phyloP scores from a whole-genome alignment of 30 jellyfish, hydroid and myxozoan species.

The Hydractinia echinata region DNA sequence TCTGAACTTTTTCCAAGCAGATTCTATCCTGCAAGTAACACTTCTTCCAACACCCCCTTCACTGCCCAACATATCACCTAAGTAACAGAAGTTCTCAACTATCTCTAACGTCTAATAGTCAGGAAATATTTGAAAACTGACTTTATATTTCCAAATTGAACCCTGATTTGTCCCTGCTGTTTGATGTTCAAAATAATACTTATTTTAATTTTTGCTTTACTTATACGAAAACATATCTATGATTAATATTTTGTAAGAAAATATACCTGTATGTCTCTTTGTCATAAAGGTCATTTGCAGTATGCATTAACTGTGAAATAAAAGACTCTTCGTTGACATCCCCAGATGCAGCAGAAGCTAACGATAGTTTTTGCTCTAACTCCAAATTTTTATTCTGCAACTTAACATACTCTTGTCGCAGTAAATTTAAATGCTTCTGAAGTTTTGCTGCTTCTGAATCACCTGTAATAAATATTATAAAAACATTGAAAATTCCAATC shows the following conservation, averaged over 20 bases:
- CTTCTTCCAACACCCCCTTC: too few species aligned
- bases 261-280: slow-evolving; percentile 71
- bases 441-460: slow-evolving; percentile 85
- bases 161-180: too few species aligned
- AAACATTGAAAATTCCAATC: background rate
- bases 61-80: too few species aligned
- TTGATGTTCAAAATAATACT: too few species aligned
- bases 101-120: too few species aligned
- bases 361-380: slow-evolving; percentile 80
- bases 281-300: slow-evolving; percentile 69
- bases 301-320: slow-evolving; percentile 69
- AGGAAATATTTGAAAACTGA: too few species aligned
- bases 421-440: slow-evolving; percentile 88
- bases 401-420: slow-evolving; percentile 96
- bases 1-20: too few species aligned
- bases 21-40: too few species aligned
- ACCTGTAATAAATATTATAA: slow-evolving; percentile 18
- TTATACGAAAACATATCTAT: too few species aligned
- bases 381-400: slow-evolving; percentile 77
- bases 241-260: background rate
- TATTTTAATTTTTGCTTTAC: too few species aligned
- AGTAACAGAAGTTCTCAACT: too few species aligned
- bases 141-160: too few species aligned
- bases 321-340: slow-evolving; percentile 74
- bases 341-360: slow-evolving; percentile 97